Percentiles rank a stretch among this genome's conserved stretches.
phyloP scores from a whole-genome alignment of 2,797 vertebrate genomes.

The Sebastes itinus region DNA sequence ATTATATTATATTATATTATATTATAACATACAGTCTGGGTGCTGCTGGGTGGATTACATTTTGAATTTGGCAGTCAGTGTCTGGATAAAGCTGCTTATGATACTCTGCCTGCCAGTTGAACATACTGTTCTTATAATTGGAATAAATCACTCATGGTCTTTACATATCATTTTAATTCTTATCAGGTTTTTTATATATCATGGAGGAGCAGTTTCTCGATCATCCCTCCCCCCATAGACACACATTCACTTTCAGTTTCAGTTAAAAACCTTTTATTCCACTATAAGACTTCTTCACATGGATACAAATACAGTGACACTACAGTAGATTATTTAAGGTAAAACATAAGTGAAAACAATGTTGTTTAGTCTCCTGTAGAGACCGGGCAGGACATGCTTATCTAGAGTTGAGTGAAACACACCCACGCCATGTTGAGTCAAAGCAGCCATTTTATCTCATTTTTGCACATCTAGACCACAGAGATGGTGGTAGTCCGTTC shows the following conservation, averaged over 20 bases:
- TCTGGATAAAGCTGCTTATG: conserved; percentile 36
- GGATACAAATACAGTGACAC: background rate
- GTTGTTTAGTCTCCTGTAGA: conserved; percentile 3
- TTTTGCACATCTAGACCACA: conserved; percentile 51
- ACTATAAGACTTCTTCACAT: background rate
- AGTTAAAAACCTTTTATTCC: background rate
- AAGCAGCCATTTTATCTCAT: conserved; percentile 66
- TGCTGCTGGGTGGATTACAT: conserved; percentile 1
- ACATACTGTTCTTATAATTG: conserved; percentile 21
- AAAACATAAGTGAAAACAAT: background rate
- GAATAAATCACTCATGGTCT: conserved; percentile 47
- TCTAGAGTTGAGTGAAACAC: conserved; percentile 34
- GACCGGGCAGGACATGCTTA: conserved; percentile 1
- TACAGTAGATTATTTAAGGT: background rate
- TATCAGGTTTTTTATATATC: conserved; percentile 11
- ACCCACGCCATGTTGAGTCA: conserved; percentile 33
- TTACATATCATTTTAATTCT: conserved; percentile 56
- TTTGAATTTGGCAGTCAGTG: background rate
- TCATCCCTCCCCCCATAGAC: background rate
- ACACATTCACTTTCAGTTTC: background rate
- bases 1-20: background rate
- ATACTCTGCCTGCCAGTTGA: conserved; percentile 19
- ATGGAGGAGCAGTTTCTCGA: conserved; percentile 8
- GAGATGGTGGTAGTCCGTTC: conserved; percentile 36
- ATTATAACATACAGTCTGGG: background rate